phyloP scores from a whole-genome alignment of 2,113 vertebrate species.

The Percina caprodes region DNA sequence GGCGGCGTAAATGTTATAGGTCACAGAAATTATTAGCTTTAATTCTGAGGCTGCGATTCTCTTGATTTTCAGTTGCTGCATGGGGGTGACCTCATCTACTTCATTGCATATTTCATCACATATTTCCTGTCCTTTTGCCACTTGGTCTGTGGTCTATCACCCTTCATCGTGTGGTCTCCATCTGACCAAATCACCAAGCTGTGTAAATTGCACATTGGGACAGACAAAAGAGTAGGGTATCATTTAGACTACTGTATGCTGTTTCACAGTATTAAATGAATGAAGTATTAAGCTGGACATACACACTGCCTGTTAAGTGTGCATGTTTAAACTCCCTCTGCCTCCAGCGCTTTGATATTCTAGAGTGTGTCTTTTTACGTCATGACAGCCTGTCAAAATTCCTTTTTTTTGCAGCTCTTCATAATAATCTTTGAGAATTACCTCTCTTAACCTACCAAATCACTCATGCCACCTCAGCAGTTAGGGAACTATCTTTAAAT shows the following conservation, averaged over 20 bases:
- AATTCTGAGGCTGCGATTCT: conserved; percentile 64
- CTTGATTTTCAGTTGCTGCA: conserved; percentile 63
- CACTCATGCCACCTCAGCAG: neutral
- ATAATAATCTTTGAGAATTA: conserved; percentile 48
- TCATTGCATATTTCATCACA: conserved; percentile 72
- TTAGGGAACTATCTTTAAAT: neutral
- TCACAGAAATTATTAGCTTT: conserved; percentile 75
- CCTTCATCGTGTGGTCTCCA: conserved; percentile 78
- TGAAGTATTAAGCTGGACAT: conserved; percentile 26
- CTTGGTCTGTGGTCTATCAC: conserved; percentile 77
- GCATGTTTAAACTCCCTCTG: conserved; percentile 33
- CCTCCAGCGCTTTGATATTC: conserved; percentile 62
- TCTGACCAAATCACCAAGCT: conserved; percentile 77
- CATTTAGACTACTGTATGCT: conserved; percentile 64
- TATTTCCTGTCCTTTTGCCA: conserved; percentile 79
- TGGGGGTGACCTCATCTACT: conserved; percentile 73
- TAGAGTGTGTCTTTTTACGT: conserved; percentile 57
- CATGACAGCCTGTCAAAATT: conserved; percentile 56
- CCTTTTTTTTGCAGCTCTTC: conserved; percentile 50
- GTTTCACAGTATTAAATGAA: conserved; percentile 59
- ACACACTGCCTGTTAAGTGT: conserved; percentile 9
- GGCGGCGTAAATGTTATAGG: conserved; percentile 54
- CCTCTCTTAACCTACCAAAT: conserved; percentile 14
- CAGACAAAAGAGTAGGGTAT: conserved; percentile 67
- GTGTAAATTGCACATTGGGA: conserved; percentile 71